These are phyloP conservation scores for Camarhynchus parvulus DNA, from an alignment of 2,113 vertebrate species.

Conservation along the genomic window DNA sequence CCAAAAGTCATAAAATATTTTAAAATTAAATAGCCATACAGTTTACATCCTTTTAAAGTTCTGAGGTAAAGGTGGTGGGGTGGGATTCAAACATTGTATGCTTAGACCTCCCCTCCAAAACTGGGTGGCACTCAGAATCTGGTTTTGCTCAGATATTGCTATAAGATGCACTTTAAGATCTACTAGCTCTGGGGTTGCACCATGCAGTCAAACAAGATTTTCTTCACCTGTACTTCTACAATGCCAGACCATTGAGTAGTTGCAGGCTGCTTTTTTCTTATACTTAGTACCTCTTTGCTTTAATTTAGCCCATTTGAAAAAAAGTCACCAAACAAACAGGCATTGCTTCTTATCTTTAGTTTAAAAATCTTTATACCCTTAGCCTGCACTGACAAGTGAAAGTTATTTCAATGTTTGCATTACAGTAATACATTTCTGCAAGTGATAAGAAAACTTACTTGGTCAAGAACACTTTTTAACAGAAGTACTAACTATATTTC, in stretches of 20 bases:
- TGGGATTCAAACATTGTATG: rapidly evolving
- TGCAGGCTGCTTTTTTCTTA: not conserved
- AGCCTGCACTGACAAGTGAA: not conserved
- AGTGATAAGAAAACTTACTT: conserved; percentile 18
- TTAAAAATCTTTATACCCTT: not conserved
- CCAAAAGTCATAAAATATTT: not conserved
- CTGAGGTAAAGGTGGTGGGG: rapidly evolving
- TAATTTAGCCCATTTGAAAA: not conserved
- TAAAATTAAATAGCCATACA: not conserved
- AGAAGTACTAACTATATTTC: not conserved
- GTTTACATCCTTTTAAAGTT: not conserved
- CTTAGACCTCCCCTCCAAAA: not conserved
- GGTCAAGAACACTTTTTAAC: not conserved
- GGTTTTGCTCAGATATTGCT: not conserved
- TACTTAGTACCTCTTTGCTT: not conserved
- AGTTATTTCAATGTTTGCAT: conserved; percentile 10
- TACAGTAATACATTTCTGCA: not conserved
- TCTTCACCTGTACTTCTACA: not conserved
- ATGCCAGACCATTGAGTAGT: not conserved
- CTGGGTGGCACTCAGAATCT: not conserved
- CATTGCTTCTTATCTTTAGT: not conserved
- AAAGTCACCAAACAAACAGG: not conserved
- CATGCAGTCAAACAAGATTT: not conserved
- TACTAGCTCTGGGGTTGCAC: not conserved
- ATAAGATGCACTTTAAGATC: not conserved